Base-by-base conservation (phyloP, 2,888 invertebrate species). In the Apantesis nais region DNA sequence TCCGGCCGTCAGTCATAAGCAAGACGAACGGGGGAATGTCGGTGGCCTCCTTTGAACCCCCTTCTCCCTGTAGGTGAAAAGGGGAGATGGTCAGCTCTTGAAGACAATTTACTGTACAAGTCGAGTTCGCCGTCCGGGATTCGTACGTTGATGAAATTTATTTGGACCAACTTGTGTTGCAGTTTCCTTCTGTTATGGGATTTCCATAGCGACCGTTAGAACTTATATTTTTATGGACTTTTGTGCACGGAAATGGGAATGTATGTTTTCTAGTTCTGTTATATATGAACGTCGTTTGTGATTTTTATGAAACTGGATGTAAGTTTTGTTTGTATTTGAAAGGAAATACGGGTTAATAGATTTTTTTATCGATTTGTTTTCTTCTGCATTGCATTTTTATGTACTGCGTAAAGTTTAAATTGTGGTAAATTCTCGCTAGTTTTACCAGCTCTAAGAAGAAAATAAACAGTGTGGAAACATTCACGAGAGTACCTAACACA, bases 1-100 rank as follows among this genome's bases (percentile, higher is more conserved):
- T 94, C 94, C 92, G 86, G 90, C 92, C 91, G 93, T 94, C 94
- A 93, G 89, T 95, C 95, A 95, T 94, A 94, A 94, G 93, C 93
- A 94, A 94, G 93, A 93, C 93, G 92, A 92, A 93, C 92, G 92
- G 93, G 94, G 91, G 90, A 90, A 89, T 86, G 90, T 88, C 90
- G 89, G 90, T 90, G 88, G 90, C 91, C 91, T 90, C 89, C 90
- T 88, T 87, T 85, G 86, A 86, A 83, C 83, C 81, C 84, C 83
- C 83, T 84, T 80, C 89, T 80, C 85, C 89, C 85, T 84, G 83
- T 83, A 86, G 86, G 86, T 85, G 84, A 78, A 84, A 85, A 85
- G 88, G 89, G 91, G 89, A 88, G 87, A 81, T 90, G 94, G 94
- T 93, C 94, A 94, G 93, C 93, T 92, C 93, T 93, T 93, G 92